A percentile compares a stretch with the other conserved stretches of the same genome.
Evolutionary conservation across 2,888 invertebrate genomes (phyloP).

Genomic region (Zygogramma bicolorata): DNA sequence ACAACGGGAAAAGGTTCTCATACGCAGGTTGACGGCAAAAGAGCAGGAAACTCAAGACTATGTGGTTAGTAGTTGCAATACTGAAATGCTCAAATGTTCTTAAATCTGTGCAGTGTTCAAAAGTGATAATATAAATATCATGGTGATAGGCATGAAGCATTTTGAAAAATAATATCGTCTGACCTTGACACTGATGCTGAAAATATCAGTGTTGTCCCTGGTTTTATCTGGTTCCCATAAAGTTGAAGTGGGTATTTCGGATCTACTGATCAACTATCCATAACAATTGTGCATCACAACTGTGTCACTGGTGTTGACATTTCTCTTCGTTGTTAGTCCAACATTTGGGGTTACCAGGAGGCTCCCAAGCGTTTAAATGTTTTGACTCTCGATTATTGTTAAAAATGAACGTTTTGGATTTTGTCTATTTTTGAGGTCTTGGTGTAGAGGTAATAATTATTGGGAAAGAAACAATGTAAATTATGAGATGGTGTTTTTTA

Average conservation of each 20-base stretch:
- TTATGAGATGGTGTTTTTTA: neutral
- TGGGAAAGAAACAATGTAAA: neutral
- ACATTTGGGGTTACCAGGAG: neutral
- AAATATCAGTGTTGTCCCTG: neutral
- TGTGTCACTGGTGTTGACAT: neutral
- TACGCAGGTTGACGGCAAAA: constrained; percentile 92
- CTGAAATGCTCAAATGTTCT: constrained; percentile 62
- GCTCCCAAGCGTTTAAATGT: neutral
- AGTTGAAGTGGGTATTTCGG: neutral
- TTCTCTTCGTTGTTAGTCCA: neutral
- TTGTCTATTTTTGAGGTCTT: neutral
- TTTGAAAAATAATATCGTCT: neutral
- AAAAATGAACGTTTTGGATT: neutral
- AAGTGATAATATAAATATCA: constrained; percentile 3
- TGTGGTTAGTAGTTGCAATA: constrained; percentile 77
- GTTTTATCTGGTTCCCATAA: neutral
- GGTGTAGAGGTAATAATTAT: neutral
- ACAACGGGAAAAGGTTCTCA: constrained; percentile 91
- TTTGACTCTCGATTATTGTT: too few species aligned
- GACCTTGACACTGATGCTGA: neutral
- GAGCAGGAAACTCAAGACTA: constrained; percentile 98
- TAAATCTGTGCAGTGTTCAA: constrained; percentile 52
- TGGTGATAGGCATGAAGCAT: neutral
- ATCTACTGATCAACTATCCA: neutral
- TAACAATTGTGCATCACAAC: neutral